These are phyloP conservation scores for Catharus ustulatus DNA, from an alignment of 2,797 vertebrate species.

Conservation along the genomic window DNA sequence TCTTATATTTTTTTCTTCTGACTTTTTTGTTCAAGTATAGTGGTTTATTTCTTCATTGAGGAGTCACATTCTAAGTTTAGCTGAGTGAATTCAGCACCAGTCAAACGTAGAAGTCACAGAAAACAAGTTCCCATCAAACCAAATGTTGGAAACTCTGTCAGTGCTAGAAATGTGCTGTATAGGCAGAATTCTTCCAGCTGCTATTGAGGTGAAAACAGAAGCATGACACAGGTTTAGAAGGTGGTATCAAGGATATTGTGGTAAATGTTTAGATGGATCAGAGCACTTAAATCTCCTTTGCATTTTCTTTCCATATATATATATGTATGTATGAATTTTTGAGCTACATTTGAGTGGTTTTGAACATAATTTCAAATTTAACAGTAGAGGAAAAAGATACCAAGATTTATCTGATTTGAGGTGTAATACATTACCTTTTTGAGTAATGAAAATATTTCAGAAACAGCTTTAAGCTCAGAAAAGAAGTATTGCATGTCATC, in stretches of 20 bases:
- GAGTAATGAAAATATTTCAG: neutral
- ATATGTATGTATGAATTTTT: neutral
- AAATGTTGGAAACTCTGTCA: neutral
- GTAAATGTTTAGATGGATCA: neutral
- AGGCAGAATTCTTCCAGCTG: neutral
- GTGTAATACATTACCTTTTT: neutral
- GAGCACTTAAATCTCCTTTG: neutral
- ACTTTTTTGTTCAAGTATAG: neutral
- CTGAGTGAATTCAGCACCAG: neutral
- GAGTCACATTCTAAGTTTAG: neutral
- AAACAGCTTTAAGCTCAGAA: neutral
- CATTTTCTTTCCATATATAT: neutral
- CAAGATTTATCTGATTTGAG: neutral
- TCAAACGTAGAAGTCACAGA: neutral
- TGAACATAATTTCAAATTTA: neutral
- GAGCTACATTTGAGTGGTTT: neutral
- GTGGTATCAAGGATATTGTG: neutral
- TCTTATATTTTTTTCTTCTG: neutral
- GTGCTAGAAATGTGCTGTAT: neutral
- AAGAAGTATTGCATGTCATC: neutral
- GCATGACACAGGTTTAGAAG: neutral
- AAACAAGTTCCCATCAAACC: neutral
- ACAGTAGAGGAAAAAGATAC: neutral
- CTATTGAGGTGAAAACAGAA: neutral
- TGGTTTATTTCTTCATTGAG: neutral